Evolutionary conservation across 2,113 vertebrate genomes (phyloP).

Genomic region (Malurus cyaneus): DNA sequence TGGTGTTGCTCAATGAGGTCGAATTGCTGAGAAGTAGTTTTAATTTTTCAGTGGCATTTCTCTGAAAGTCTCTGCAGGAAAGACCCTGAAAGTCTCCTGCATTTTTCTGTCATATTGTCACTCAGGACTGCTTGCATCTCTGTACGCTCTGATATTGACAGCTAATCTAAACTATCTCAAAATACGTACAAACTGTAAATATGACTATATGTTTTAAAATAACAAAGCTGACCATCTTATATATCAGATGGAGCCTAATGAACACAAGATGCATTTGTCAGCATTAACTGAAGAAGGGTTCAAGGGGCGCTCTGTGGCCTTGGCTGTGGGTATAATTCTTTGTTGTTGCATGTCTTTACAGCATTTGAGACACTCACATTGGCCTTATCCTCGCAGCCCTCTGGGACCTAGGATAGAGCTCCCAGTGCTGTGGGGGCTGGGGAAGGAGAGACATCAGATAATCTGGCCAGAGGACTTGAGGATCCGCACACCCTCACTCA

Average conservation of each 20-base stretch:
- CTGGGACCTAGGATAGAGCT: not conserved
- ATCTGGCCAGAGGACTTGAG: accelerated
- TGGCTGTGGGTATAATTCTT: not conserved
- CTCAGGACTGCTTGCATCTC: not conserved
- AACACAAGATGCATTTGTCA: not conserved
- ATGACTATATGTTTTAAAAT: not conserved
- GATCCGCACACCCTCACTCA: accelerated
- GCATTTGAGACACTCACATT: not conserved
- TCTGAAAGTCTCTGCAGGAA: not conserved
- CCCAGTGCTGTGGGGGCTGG: not conserved
- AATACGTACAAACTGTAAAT: not conserved
- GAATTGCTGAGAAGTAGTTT: not conserved
- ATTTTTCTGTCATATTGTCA: not conserved
- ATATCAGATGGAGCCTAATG: not conserved
- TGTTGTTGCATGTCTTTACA: not conserved
- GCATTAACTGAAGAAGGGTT: not conserved
- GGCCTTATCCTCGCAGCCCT: not conserved
- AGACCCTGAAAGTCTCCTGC: not conserved
- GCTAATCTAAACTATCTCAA: not conserved
- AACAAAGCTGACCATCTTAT: not conserved
- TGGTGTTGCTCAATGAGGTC: not conserved
- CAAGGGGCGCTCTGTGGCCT: not conserved
- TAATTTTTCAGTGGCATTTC: not conserved
- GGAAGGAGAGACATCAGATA: not conserved
- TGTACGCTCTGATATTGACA: not conserved